Evolutionary conservation across 2,797 vertebrate species (phyloP).

Genomic region (Gadopsis bispinosus): DNA sequence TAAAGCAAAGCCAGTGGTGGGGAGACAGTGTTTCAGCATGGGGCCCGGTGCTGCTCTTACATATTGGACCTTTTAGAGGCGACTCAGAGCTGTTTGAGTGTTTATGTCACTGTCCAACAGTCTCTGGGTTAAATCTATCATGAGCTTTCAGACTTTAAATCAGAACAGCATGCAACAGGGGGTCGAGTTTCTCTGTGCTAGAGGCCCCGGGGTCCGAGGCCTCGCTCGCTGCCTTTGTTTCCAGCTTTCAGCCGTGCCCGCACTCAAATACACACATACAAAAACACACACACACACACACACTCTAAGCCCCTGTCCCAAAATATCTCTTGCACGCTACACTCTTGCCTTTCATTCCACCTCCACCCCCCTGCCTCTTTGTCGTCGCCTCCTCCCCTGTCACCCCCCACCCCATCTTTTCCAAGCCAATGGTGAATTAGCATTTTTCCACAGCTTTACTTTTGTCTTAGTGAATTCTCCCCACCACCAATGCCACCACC

Average conservation of each 20-base stretch:
- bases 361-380: constrained; percentile 57
- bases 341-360: constrained; percentile 70
- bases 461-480: constrained; percentile 79
- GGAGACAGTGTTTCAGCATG: constrained; percentile 8
- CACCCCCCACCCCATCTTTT: constrained; percentile 16
- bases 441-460: constrained; percentile 83
- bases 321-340: constrained; percentile 77
- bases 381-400: constrained; percentile 19
- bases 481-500: constrained; percentile 43
- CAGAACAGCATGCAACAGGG: constrained; percentile 65
- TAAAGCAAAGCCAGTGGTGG: constrained; percentile 11
- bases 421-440: constrained; percentile 76
- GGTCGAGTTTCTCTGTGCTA: constrained; percentile 61
- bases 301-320: constrained; percentile 63
- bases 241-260: constrained; percentile 41
- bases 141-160: constrained; percentile 64
- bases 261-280: constrained; percentile 38
- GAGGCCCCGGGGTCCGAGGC: constrained; percentile 54
- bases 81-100: constrained; percentile 34
- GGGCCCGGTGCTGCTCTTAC: constrained; percentile 26
- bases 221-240: constrained; percentile 69
- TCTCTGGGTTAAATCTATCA: constrained; percentile 69
- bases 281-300: constrained; percentile 23
- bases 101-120: constrained; percentile 60
- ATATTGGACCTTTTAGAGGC: constrained; percentile 54